These are phyloP conservation scores for Agrotis puta DNA, from an alignment of 2,888 invertebrate species.

Conservation along the genomic window DNA sequence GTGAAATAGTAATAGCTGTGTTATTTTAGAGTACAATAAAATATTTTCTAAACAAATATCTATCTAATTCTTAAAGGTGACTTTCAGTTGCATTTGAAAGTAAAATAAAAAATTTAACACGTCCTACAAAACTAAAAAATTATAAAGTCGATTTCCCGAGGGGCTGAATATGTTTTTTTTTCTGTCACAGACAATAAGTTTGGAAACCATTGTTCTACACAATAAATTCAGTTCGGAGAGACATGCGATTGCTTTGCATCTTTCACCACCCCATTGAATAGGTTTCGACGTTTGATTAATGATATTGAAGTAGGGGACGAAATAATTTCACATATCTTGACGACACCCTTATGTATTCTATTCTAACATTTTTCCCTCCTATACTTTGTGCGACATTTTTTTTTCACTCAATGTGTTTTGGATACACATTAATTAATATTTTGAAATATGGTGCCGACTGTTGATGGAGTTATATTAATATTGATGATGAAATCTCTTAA, in stretches of 20 bases:
- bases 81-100: neutral
- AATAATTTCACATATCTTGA: conserved; percentile 79
- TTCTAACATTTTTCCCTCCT: conserved; percentile 62
- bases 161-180: conserved; percentile 47
- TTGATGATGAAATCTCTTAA: conserved; percentile 65
- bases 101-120: neutral
- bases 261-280: conserved; percentile 88
- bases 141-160: conserved; percentile 35
- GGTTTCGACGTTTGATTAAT: conserved; percentile 88
- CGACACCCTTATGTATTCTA: conserved; percentile 69
- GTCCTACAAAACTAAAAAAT: conserved; percentile 31
- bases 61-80: neutral
- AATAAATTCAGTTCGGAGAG: conserved; percentile 81
- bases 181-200: conserved; percentile 62
- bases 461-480: conserved; percentile 65
- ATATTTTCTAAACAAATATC: too few species aligned
- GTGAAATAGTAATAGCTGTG: too few species aligned
- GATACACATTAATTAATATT: conserved; percentile 65
- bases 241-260: conserved; percentile 84
- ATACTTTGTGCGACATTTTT: conserved; percentile 61
- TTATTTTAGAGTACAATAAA: too few species aligned
- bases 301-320: conserved; percentile 77
- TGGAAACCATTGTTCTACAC: conserved; percentile 72
- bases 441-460: conserved; percentile 49
- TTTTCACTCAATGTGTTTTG: conserved; percentile 58